These are phyloP conservation scores for Centrocercus urophasianus DNA, from an alignment of 2,113 vertebrate genomes.

Conservation along the genomic window DNA sequence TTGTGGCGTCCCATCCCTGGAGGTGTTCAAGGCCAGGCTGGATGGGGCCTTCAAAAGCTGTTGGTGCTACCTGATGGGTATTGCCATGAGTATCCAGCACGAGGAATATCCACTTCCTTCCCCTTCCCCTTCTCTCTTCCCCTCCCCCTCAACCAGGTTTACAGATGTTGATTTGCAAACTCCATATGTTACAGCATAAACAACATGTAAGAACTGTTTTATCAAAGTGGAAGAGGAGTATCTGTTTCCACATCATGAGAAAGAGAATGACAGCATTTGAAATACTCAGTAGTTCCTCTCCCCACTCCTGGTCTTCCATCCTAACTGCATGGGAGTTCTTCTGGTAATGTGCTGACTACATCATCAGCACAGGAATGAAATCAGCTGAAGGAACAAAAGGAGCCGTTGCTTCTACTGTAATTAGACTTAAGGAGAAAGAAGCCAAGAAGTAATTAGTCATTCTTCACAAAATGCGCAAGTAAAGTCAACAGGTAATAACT, in stretches of 20 bases:
- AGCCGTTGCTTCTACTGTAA: background rate
- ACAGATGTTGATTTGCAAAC: background rate
- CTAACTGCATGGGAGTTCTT: background rate
- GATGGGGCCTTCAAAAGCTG: background rate
- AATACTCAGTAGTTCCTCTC: background rate
- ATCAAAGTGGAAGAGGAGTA: background rate
- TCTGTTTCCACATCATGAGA: background rate
- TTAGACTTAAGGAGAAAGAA: background rate
- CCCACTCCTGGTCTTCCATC: background rate
- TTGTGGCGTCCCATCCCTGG: background rate
- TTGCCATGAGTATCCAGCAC: background rate
- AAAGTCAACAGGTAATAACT: background rate
- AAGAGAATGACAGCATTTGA: background rate
- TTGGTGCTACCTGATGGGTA: background rate
- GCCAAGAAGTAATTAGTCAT: background rate
- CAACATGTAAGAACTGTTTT: rapidly evolving
- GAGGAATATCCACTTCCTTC: background rate
- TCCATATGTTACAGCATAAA: background rate
- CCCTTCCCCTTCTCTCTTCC: too few species aligned
- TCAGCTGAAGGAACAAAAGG: background rate
- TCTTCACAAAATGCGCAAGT: background rate
- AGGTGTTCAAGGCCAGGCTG: background rate
- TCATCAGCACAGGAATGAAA: background rate
- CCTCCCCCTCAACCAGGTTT: background rate
- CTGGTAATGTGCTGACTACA: background rate